Conservation (phyloP, 2,797 vertebrate genomes). For the Pipistrellus kuhlii region DNA sequence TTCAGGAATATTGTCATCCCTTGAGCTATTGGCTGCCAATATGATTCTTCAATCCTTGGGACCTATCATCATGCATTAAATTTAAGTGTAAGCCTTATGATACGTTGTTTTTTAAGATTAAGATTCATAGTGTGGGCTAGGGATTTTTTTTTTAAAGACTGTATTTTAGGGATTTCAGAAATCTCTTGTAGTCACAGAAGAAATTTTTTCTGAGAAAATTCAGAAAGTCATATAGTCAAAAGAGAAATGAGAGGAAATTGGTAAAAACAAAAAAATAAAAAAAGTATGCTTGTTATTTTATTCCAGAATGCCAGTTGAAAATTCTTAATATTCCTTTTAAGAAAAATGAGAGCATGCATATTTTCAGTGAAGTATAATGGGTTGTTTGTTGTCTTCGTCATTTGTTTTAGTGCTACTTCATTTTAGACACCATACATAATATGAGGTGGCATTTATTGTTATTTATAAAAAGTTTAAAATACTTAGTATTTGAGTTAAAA, state of each 20-base stretch:
- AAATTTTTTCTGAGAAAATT: conserved; percentile 66
- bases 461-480: conserved; percentile 75
- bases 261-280: conserved; percentile 72
- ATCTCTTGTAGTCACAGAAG: conserved; percentile 63
- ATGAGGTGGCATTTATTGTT: background rate
- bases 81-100: conserved; percentile 56
- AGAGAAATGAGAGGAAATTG: conserved; percentile 43
- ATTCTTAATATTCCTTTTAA: conserved; percentile 58
- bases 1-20: conserved; percentile 63
- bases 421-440: conserved; percentile 66
- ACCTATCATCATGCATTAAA: conserved; percentile 57
- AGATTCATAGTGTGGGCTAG: conserved; percentile 46
- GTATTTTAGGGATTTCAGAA: conserved; percentile 75
- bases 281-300: conserved; percentile 57
- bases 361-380: conserved; percentile 74
- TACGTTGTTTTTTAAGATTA: conserved; percentile 59
- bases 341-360: conserved; percentile 72
- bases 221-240: conserved; percentile 60
- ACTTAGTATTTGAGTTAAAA: conserved; percentile 74
- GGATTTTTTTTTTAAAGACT: conserved; percentile 70
- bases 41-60: conserved; percentile 58
- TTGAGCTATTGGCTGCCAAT: conserved; percentile 68
- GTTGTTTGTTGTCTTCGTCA: conserved; percentile 25
- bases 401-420: conserved; percentile 54
- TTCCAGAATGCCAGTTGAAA: conserved; percentile 53